phyloP scores from a whole-genome alignment of 2,888 invertebrate genomes.

The Eupithecia dodoneata region DNA sequence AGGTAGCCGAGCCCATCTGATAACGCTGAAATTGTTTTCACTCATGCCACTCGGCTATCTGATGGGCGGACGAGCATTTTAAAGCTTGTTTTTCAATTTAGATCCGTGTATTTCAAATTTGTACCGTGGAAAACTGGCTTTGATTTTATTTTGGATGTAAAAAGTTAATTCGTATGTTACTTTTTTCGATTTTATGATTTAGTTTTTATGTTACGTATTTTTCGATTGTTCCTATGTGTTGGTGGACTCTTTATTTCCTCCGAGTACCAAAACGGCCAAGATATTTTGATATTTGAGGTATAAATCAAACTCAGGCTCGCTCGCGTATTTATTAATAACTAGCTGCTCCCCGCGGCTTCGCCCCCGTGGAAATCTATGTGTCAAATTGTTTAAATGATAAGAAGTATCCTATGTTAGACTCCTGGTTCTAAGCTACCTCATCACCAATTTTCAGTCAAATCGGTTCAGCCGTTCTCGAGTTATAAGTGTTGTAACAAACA shows the following conservation, averaged over 20 bases:
- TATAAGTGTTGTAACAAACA: no score
- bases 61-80: slow-evolving; percentile 60
- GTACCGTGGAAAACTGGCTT: background rate
- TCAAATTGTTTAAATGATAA: no score
- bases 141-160: background rate
- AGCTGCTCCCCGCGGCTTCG: no score
- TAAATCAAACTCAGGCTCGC: no score
- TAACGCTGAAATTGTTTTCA: slow-evolving; percentile 79
- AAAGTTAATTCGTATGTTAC: background rate
- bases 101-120: slow-evolving; percentile 16
- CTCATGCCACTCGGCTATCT: slow-evolving; percentile 70
- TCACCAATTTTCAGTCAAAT: no score
- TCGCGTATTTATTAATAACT: no score
- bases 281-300: background rate
- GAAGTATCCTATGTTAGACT: no score
- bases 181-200: no score
- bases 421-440: no score
- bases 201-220: no score
- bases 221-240: background rate
- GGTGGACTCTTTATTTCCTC: background rate
- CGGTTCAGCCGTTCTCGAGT: no score
- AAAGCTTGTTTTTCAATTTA: slow-evolving; percentile 46
- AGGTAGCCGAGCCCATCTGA: slow-evolving; percentile 69
- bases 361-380: no score
- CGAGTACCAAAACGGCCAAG: background rate